phyloP scores from a whole-genome alignment of 1,140 invertebrate genomes.

The Hyposmocoma kahamanoa region DNA sequence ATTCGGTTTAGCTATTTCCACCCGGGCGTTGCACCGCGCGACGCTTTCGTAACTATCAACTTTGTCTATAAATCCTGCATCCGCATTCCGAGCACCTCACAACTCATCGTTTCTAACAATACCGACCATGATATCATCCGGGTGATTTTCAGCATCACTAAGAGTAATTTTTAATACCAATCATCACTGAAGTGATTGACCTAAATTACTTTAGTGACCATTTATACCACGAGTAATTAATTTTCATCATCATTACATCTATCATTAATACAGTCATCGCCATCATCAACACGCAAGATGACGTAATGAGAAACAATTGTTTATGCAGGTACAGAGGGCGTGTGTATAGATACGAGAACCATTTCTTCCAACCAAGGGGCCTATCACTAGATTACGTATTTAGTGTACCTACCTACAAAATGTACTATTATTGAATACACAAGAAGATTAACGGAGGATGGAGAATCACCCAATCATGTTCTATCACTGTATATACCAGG shows the following conservation, averaged over 20 bases:
- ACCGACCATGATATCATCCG: too few relatives aligned
- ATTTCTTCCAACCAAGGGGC: conserved; percentile 68
- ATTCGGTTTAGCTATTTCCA: conserved; percentile 35
- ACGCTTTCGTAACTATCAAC: conserved; percentile 32
- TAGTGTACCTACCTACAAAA: conserved; percentile 67
- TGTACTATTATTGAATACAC: conserved; percentile 59
- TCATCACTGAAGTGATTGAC: too few relatives aligned
- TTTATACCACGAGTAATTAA: too few relatives aligned
- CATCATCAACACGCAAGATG: conserved; percentile 20
- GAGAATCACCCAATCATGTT: conserved; percentile 16
- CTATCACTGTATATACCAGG: conserved; percentile 59
- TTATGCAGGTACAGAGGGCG: conserved; percentile 70
- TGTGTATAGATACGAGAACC: conserved; percentile 71
- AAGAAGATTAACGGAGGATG: conserved; percentile 25
- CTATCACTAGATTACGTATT: conserved; percentile 64
- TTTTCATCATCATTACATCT: too few relatives aligned
- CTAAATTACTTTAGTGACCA: too few relatives aligned
- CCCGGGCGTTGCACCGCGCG: conserved; percentile 50
- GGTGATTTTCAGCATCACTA: too few relatives aligned
- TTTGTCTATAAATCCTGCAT: neutral
- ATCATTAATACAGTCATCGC: conserved; percentile 6
- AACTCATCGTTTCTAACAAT: too few relatives aligned
- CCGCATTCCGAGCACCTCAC: conserved; percentile 1
- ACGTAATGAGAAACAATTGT: conserved; percentile 52
- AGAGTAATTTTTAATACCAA: too few relatives aligned